Percentiles rank a stretch among this genome's conserved stretches.
Evolutionary conservation across 1,140 invertebrate genomes (phyloP).

Genomic region (Meloidogyne chitwoodi): DNA sequence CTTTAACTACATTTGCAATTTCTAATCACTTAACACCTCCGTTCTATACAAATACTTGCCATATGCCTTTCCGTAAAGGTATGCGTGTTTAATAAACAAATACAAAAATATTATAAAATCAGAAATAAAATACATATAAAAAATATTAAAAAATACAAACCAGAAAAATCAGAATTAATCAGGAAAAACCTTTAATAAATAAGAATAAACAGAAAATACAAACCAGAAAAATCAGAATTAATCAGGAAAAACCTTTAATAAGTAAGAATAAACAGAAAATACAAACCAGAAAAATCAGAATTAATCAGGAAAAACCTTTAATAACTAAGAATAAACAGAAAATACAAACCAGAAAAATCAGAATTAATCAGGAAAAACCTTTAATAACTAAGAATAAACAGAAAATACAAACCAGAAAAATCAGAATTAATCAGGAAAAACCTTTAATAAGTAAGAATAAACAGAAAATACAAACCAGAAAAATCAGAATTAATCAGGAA

Average conservation of each 20-base stretch:
- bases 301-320: too few species aligned
- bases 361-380: too few species aligned
- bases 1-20: background rate
- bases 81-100: background rate
- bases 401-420: too few species aligned
- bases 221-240: background rate
- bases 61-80: constrained; percentile 38
- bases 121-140: background rate
- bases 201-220: background rate
- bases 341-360: background rate
- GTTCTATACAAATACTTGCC: constrained; percentile 56
- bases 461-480: too few species aligned
- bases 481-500: too few species aligned
- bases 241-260: too few species aligned
- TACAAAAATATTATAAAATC: background rate
- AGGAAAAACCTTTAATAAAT: too few species aligned
- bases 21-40: background rate
- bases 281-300: background rate
- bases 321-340: background rate
- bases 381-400: too few species aligned
- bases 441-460: too few species aligned
- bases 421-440: too few species aligned
- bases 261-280: background rate
- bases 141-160: background rate
- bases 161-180: too few species aligned